A percentile compares a stretch with the other conserved stretches of the same genome.
These are phyloP conservation scores for Edolisoma coerulescens DNA, from an alignment of 2,113 vertebrate genomes.

Conservation along the genomic window DNA sequence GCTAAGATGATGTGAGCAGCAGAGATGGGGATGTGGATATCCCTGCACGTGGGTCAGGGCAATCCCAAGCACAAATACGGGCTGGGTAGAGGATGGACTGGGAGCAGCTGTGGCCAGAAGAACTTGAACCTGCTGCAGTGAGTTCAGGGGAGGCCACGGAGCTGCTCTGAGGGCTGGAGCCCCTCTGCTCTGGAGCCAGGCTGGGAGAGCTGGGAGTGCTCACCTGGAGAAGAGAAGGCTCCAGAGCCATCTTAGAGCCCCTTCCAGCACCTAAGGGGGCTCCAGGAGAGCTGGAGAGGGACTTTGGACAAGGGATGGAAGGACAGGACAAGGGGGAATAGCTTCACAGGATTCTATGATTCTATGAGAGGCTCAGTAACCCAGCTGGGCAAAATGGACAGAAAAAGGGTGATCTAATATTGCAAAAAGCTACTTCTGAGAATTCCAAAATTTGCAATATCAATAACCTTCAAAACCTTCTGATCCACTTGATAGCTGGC, in stretches of 20 bases:
- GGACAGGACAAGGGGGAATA: background rate
- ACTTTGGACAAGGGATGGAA: background rate
- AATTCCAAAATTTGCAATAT: background rate
- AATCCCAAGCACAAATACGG: background rate
- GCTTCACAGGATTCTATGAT: background rate
- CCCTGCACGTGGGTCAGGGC: background rate
- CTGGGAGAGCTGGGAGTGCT: background rate
- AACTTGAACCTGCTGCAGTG: rapidly evolving
- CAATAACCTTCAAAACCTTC: background rate
- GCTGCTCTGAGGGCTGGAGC: background rate
- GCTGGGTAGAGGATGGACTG: background rate
- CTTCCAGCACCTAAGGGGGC: background rate
- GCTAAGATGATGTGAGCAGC: background rate
- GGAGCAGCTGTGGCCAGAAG: background rate
- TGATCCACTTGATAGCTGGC: background rate
- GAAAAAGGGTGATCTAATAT: background rate
- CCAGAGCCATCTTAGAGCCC: background rate
- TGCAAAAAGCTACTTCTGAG: background rate
- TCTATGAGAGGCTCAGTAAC: background rate
- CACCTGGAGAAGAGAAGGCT: background rate
- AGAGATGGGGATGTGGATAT: background rate
- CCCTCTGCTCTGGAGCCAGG: background rate
- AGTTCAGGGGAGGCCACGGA: rapidly evolving
- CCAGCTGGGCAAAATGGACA: background rate
- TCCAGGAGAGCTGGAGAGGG: background rate